phyloP scores from a whole-genome alignment of 2,797 vertebrate species.

The Chelmon rostratus region DNA sequence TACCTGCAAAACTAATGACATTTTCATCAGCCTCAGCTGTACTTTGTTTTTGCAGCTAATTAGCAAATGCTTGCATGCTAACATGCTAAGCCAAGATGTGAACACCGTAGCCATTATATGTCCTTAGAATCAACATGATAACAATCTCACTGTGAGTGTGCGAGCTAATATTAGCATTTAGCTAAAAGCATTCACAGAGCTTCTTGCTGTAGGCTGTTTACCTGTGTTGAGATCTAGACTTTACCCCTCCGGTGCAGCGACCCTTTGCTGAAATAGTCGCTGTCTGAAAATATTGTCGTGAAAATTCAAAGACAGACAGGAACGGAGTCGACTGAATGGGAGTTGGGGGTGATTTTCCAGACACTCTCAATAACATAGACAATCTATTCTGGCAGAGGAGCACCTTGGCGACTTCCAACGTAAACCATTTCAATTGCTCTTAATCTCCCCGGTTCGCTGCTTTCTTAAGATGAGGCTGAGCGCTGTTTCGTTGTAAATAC shows the following conservation, averaged over 20 bases:
- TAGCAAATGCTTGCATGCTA: neutral
- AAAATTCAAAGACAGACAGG: slow-evolving; percentile 74
- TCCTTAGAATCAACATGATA: neutral
- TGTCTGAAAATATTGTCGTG: slow-evolving; percentile 74
- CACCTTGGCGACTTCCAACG: slow-evolving; percentile 61
- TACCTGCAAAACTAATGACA: neutral
- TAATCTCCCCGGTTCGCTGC: slow-evolving; percentile 55
- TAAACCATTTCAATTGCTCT: slow-evolving; percentile 72
- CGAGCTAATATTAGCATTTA: neutral
- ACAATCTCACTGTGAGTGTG: neutral
- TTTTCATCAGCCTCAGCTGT: too few species aligned
- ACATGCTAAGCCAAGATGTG: too few species aligned
- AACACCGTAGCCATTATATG: neutral
- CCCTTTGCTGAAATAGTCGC: slow-evolving; percentile 45
- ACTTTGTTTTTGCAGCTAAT: neutral
- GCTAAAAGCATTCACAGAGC: neutral
- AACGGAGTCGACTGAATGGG: slow-evolving; percentile 58
- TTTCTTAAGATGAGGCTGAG: slow-evolving; percentile 40
- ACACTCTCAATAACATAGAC: slow-evolving; percentile 83
- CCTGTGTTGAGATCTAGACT: slow-evolving; percentile 15
- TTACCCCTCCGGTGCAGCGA: slow-evolving; percentile 1
- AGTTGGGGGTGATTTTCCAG: slow-evolving; percentile 80
- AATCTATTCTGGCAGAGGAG: slow-evolving; percentile 78
- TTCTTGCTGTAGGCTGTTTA: neutral
- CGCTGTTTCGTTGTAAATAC: slow-evolving; percentile 43